phyloP scores from a whole-genome alignment of 2,113 vertebrate species.

The Phylloscopus trochiloides region DNA sequence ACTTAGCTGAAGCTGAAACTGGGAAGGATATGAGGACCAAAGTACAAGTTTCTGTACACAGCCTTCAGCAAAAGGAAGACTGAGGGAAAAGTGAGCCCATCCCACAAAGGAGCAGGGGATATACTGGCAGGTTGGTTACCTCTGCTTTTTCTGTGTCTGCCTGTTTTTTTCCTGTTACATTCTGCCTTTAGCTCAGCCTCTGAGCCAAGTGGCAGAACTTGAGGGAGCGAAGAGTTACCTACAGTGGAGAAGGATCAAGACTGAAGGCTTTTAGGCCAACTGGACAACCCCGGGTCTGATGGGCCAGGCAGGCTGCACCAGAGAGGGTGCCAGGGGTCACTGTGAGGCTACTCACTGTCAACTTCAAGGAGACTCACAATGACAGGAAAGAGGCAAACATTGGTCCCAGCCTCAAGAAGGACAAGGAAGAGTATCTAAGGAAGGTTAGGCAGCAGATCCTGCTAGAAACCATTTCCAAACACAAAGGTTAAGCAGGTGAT shows the following conservation, averaged over 20 bases:
- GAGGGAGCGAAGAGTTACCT: not conserved
- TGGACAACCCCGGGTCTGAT: rapidly evolving
- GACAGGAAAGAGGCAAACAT: not conserved
- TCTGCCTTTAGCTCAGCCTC: not conserved
- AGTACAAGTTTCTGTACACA: not conserved
- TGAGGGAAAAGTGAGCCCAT: not conserved
- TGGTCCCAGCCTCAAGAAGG: not conserved
- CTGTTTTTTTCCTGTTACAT: not conserved
- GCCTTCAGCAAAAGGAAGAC: not conserved
- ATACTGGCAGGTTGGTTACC: not conserved
- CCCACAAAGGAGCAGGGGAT: not conserved
- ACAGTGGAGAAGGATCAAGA: not conserved
- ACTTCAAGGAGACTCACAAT: not conserved
- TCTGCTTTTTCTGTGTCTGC: not conserved
- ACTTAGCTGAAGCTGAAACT: not conserved
- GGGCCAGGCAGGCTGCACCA: not conserved
- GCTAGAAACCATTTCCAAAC: not conserved
- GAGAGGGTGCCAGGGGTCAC: not conserved
- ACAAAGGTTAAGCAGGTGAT: not conserved
- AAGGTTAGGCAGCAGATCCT: not conserved
- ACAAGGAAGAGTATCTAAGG: not conserved
- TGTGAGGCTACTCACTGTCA: not conserved
- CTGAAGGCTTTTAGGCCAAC: not conserved
- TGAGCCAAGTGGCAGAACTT: not conserved
- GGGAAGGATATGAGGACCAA: not conserved